Evolutionary conservation across 2,888 invertebrate genomes (phyloP), one percentile per base, ranked within the genome.

Genomic region (Leptogaster cylindrica): DNA sequence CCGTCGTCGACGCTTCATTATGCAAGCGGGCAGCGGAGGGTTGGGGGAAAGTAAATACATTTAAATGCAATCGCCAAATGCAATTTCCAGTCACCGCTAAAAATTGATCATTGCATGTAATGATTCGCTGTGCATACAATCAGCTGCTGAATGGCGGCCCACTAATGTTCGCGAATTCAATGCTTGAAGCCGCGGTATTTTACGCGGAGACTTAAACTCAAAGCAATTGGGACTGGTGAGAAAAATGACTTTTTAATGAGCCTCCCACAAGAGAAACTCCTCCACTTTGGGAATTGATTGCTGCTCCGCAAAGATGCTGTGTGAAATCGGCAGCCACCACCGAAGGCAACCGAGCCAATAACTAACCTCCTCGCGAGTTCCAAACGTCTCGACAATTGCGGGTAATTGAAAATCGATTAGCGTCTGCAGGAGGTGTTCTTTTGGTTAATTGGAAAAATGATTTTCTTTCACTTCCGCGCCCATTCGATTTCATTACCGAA

Each of bases 161-260:
- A 3, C 10, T 3, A 10, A 41, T 7, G 3, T 31, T 16, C 12
- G 33, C 36, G 7, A 39, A 55, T 14, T 55, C 39, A 23, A 25
- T 33, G 5, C 12, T 12, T 55, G 20, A 48, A 25, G 6, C 12
- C 6, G 36, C 36, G 20, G 55, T 23, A 31, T 31, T 55, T 36
- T 36, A 3, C 12, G 14, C 16, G 10, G 39, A 55, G n/a, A n/a
- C n/a, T n/a, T n/a, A n/a, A 39, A 36, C 39, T 55, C 55, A 39
- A 20, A n/a, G n/a, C 36, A 36, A 36, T 31, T 20, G 16, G 46
- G n/a, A n/a, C 46, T n/a, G 20, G 10, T 16, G 25, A 58, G 39
- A 44, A 48, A 48, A 61, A 61, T 61, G 41, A 44, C 28, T 61
- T 61, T 61, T 61, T 61, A 61, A 61, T 61, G 61, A 44, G 44